Evolutionary conservation across 2,113 vertebrate genomes (phyloP).

Genomic region (Danio rerio): DNA sequence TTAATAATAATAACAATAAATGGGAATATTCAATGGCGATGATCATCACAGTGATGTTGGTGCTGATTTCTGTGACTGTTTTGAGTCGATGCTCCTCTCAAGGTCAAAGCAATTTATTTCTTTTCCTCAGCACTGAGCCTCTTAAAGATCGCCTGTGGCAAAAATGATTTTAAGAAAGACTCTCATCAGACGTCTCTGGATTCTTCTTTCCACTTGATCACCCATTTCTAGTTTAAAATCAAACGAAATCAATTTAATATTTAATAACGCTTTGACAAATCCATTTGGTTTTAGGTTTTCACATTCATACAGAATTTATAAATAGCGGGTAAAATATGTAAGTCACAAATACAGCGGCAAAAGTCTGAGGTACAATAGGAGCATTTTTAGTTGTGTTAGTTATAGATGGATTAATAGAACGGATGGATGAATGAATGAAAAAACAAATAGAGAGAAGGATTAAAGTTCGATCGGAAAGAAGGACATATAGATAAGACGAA

Average conservation of each 20-base stretch:
- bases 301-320: background rate
- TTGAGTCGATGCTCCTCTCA: background rate
- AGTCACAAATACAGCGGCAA: too few species aligned
- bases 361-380: background rate
- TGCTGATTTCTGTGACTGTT: background rate
- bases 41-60: background rate
- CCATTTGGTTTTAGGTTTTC: background rate
- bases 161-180: background rate
- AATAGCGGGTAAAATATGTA: too few species aligned
- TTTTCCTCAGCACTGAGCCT: background rate
- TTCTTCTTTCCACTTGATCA: background rate
- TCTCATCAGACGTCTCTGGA: background rate
- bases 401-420: too few species aligned
- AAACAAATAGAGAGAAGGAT: too few species aligned
- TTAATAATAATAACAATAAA: too few species aligned
- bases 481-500: too few species aligned
- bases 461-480: too few species aligned
- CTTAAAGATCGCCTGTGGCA: background rate
- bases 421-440: too few species aligned
- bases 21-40: background rate
- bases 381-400: too few species aligned
- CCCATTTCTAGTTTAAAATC: constrained; percentile 21
- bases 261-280: background rate
- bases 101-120: constrained; percentile 18
- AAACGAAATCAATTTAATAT: constrained; percentile 18